These are phyloP conservation scores for Furcula furcula DNA, from an alignment of 2,888 invertebrate species.

Conservation along the genomic window DNA sequence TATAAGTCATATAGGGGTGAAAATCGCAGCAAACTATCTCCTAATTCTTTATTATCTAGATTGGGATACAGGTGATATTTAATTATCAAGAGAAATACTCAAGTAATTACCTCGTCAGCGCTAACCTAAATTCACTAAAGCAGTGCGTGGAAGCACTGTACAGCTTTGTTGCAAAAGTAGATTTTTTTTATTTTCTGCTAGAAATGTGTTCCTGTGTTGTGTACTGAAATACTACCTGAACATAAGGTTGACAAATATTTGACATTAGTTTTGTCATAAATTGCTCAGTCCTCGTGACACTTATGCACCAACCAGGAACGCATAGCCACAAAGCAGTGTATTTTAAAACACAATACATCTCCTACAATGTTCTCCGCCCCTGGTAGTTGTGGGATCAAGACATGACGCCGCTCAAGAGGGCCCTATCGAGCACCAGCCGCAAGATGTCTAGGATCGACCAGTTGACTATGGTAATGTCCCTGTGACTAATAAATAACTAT, in stretches of 20 bases:
- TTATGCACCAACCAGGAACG: slow-evolving; percentile 21
- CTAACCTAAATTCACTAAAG: slow-evolving; percentile 27
- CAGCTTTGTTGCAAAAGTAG: slow-evolving; percentile 30
- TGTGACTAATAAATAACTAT: slow-evolving; percentile 7
- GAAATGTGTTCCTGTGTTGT: slow-evolving; percentile 33
- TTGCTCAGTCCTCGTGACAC: neutral
- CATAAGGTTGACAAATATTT: neutral
- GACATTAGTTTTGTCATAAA: neutral
- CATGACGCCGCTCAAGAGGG: slow-evolving; percentile 91
- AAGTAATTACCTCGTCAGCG: too few relatives aligned
- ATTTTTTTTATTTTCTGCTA: slow-evolving; percentile 17
- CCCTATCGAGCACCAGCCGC: slow-evolving; percentile 88
- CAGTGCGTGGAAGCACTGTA: slow-evolving; percentile 45
- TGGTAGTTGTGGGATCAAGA: slow-evolving; percentile 93
- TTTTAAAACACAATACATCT: slow-evolving; percentile 41
- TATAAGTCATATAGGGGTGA: too few relatives aligned
- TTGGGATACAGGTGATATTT: too few relatives aligned
- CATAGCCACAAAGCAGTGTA: slow-evolving; percentile 26
- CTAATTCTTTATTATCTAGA: too few relatives aligned
- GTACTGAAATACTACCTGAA: slow-evolving; percentile 1
- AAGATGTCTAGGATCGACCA: slow-evolving; percentile 92
- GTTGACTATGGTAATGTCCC: slow-evolving; percentile 87
- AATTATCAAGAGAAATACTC: too few relatives aligned
- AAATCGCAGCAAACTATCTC: too few relatives aligned
- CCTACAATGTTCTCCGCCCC: slow-evolving; percentile 49